Evolutionary conservation across 2,888 invertebrate genomes (phyloP), one percentile per base, ranked within the genome.

Genomic region (Pomacea canaliculata): DNA sequence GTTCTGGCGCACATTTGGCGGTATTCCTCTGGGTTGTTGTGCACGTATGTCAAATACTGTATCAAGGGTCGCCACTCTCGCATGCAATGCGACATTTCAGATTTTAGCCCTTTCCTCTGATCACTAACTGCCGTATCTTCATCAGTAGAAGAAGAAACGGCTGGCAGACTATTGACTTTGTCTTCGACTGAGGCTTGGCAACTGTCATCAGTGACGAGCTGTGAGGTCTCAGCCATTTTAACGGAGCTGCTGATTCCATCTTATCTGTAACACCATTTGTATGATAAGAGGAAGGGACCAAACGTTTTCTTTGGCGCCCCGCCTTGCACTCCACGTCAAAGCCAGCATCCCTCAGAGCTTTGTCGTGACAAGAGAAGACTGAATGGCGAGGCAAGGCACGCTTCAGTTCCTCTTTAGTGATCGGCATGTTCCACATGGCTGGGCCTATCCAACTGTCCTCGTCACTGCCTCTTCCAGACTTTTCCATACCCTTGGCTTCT

Each of bases 361-460:
- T 85, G 65, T 85, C 85, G 70, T 87, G 87, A 62, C 85, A 84
- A 78, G 79, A 83, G 76, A 85, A 86, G 77, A 82, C 83, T 75
- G 82, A 84, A 72, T 80, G 83, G 59, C 84, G 75, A 8, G 87
- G 86, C n/a, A 87, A 78, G 67, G 84, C 83, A 59, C 80, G 67
- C 56, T 82, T 81, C 4, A 87, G 79, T n/a, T 85, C 85, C 56
- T 78, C 51, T 27, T 69, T 78, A 37, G 74, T 71, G 72, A 76
- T 71, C 46, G 56, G 49, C 48, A n/a, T 9, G 60, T 75, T 70
- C 70, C 70, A 76, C 37, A 37, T 37, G 37, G 37, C 37, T 37
- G 5, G 37, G 37, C 37, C 37, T 5, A 5, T 37, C 37, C 37
- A 37, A 37, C 37, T 5, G 37, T 37, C 37, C 5, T 37, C 5